Evolutionary conservation across 2,888 invertebrate genomes (phyloP), one percentile per base, ranked within the genome.

Genomic region (Tortricodes alternella): DNA sequence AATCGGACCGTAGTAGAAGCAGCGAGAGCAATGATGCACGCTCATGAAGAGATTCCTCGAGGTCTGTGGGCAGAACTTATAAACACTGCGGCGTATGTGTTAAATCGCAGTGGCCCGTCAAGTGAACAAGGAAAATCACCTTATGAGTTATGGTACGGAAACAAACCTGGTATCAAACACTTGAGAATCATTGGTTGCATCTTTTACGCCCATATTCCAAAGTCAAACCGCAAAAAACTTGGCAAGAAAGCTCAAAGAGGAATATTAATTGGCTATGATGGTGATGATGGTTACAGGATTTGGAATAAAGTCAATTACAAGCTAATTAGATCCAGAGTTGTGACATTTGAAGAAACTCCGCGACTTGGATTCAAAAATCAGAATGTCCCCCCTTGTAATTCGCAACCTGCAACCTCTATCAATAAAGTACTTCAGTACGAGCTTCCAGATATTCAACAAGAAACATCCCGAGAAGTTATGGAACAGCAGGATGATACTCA

Each of bases 191-290:
- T 58, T 7, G 39, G 53, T 16, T 15, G 39, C 11, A 34, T 7
- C 8, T 53, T 34, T 11, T 59, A 46, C 11, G 24, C 39, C 11
- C 53, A 59, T 19, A 18, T 59, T 16, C 43, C 53, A 9, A 46
- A 38, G 35, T 8, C 34, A 34, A 21, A 19, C 7, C n/a, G 46
- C 7, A 18, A 16, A 6, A 41, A 32, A 16, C 2, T 53, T 1
- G 6, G 18, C 32, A 51, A 41, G 35, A 57, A 50, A 35, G 50
- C 46, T 39, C 18, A 38, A 23, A 51, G 39, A 34, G 11, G 43
- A 32, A 34, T 19, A n/a, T 13, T 43, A 8, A 43, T 43, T 24
- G 41, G 43, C 11, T 51, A 43, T 43, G 51, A 51, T 18, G 27
- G 13, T 2, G 34, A 46, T 46, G 46, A 46, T 7, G 46, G 44